Evolutionary conservation across 2,113 vertebrate species (phyloP).

Genomic region (Uria lomvia): DNA sequence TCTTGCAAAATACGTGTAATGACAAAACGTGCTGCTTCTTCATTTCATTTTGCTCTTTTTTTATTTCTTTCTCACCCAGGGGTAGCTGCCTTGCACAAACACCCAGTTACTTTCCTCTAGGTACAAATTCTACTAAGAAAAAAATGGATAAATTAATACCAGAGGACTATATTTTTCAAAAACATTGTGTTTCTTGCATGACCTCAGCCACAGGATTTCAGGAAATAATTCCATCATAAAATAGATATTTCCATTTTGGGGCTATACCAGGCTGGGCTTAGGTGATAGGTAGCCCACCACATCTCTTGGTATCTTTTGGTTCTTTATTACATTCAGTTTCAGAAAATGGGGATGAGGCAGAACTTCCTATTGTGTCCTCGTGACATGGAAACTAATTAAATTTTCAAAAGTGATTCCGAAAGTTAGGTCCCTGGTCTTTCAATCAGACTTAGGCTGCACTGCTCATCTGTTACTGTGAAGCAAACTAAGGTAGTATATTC

Average conservation of each 20-base stretch:
- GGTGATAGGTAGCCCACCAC: not conserved
- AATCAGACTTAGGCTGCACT: not conserved
- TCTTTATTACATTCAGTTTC: not conserved
- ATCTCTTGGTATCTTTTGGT: not conserved
- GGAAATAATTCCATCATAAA: not conserved
- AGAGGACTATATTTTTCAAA: not conserved
- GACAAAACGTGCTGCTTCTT: not conserved
- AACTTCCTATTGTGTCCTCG: not conserved
- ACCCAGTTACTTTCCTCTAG: not conserved
- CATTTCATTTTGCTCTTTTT: not conserved
- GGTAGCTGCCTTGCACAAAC: not conserved
- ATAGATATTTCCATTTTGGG: not conserved
- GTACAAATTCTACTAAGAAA: not conserved
- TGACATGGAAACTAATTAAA: not conserved
- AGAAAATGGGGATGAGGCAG: not conserved
- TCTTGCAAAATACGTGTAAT: not conserved
- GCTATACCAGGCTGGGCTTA: not conserved
- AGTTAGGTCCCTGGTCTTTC: not conserved
- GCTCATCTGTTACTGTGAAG: not conserved
- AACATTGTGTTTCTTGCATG: not conserved
- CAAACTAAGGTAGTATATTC: not conserved
- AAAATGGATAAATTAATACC: not conserved
- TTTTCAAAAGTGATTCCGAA: not conserved
- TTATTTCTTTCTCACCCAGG: not conserved
- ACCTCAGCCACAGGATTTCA: not conserved